A percentile compares a stretch with the other conserved stretches of the same genome.
Conservation (phyloP, 2,113 vertebrate species). For the Tachysurus fulvidraco region DNA sequence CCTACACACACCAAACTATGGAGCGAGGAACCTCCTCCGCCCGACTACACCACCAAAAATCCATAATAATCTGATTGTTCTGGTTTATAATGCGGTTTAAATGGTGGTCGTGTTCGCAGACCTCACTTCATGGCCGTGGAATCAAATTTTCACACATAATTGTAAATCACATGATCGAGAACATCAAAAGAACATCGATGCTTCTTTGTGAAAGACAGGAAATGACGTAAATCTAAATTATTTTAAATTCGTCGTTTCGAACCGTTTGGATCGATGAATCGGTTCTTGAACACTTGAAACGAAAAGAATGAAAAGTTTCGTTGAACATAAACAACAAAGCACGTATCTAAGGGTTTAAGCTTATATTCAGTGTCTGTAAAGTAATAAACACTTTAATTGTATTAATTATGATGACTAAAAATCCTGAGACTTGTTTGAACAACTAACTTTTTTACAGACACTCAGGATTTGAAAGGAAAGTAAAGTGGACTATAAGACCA, state of each 20-base stretch:
- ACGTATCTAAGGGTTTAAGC: background rate
- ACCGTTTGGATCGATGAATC: background rate
- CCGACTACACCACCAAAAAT: background rate
- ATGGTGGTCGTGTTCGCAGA: too few species aligned
- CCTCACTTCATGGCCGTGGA: too few species aligned
- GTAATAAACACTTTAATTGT: background rate
- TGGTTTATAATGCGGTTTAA: background rate
- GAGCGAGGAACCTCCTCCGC: background rate
- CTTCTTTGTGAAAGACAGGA: background rate
- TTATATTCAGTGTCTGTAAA: background rate
- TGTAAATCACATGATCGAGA: background rate
- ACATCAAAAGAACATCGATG: background rate
- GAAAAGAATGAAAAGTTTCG: background rate
- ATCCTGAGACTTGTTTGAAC: background rate
- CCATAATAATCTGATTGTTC: background rate
- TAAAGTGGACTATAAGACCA: background rate
- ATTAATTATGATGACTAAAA: background rate
- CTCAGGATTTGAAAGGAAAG: background rate
- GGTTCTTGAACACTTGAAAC: background rate
- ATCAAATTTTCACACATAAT: background rate
- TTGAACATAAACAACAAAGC: too few species aligned
- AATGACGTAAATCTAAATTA: background rate
- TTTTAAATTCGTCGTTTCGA: background rate
- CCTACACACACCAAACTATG: background rate
- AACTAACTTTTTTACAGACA: background rate